Conservation (phyloP, 2,888 invertebrate species). For the Andrena trimmerana region DNA sequence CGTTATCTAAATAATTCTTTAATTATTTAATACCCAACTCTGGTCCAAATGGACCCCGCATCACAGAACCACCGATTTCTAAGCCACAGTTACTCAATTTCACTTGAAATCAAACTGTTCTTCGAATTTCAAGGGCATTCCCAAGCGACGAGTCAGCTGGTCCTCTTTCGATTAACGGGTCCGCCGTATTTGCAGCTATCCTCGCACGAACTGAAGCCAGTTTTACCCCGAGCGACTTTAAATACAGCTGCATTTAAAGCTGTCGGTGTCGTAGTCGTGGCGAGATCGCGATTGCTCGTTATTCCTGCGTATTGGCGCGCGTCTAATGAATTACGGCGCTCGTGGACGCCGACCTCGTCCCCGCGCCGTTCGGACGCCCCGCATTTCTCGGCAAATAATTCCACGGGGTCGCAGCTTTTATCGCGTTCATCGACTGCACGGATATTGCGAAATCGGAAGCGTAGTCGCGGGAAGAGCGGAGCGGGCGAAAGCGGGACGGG, state of each 20-base stretch:
- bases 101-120: too few species aligned
- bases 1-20: too few species aligned
- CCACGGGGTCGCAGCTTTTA: conserved; percentile 13
- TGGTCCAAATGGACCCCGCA: too few species aligned
- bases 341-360: not conserved
- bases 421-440: conserved; percentile 32
- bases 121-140: too few species aligned
- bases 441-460: conserved; percentile 29
- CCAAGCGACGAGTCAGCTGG: too few species aligned
- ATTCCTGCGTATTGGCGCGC: conserved; percentile 58
- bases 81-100: too few species aligned
- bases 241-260: not conserved
- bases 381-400: conserved; percentile 46
- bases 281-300: conserved; percentile 52
- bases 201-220: not conserved
- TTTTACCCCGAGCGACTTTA: not conserved
- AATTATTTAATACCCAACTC: too few species aligned
- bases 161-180: too few species aligned
- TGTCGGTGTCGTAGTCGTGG: not conserved
- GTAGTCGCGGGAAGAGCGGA: not conserved
- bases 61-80: too few species aligned
- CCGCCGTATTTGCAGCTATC: not conserved
- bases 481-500: conserved; percentile 6
- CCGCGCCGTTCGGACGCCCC: not conserved
- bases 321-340: conserved; percentile 59